Evolutionary conservation across 2,888 invertebrate species (phyloP).

Genomic region (Drosophila testacea): DNA sequence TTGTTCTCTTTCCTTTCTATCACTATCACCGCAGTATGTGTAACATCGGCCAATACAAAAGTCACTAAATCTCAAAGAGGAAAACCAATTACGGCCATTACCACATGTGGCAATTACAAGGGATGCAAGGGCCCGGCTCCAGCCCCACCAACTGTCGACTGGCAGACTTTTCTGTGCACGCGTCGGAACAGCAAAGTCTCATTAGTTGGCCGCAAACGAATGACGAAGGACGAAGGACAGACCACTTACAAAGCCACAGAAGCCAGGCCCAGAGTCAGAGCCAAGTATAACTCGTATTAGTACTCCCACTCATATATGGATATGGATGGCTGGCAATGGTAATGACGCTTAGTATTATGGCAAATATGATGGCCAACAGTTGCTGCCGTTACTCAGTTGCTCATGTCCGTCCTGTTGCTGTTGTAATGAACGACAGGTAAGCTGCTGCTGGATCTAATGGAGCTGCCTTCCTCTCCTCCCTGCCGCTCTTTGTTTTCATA

Average conservation of each 20-base stretch:
- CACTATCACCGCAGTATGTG: slow-evolving; percentile 22
- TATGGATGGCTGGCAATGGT: slow-evolving; percentile 64
- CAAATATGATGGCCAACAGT: slow-evolving; percentile 60
- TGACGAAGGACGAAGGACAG: slow-evolving; percentile 39
- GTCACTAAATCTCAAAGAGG: slow-evolving; percentile 77
- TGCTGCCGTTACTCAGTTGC: slow-evolving; percentile 20
- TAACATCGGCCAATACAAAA: slow-evolving; percentile 68
- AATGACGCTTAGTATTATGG: slow-evolving; percentile 72
- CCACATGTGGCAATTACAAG: slow-evolving; percentile 78
- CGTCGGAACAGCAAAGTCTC: slow-evolving; percentile 75
- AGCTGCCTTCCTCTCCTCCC: background rate
- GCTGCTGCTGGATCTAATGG: slow-evolving; percentile 50
- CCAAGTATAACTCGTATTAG: background rate
- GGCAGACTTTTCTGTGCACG: slow-evolving; percentile 39
- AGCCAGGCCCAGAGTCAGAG: slow-evolving; percentile 15
- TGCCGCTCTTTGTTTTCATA: background rate
- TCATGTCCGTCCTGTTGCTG: slow-evolving; percentile 14
- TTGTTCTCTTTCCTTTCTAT: slow-evolving; percentile 2
- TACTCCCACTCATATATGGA: slow-evolving; percentile 15
- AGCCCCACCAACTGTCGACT: background rate
- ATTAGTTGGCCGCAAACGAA: slow-evolving; percentile 69
- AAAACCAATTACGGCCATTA: slow-evolving; percentile 78
- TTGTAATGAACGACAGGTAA: slow-evolving; percentile 53
- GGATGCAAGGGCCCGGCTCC: slow-evolving; percentile 25
- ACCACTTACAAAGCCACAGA: slow-evolving; percentile 39